A percentile compares a stretch with the other conserved stretches of the same genome.
These are phyloP conservation scores for Glossophaga mutica DNA, from an alignment of 2,797 vertebrate genomes.

Conservation along the genomic window DNA sequence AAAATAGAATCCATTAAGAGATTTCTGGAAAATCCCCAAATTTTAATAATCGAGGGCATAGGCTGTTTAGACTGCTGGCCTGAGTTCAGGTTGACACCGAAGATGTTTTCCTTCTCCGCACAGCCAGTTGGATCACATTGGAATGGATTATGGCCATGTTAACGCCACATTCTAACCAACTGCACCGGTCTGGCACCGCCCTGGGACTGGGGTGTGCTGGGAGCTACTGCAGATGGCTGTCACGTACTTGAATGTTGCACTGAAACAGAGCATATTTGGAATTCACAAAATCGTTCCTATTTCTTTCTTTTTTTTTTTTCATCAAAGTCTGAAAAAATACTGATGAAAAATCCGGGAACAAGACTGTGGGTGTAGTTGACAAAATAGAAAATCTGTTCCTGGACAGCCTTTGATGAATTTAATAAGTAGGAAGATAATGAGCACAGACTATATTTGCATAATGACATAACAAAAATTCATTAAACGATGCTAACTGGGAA, in stretches of 20 bases:
- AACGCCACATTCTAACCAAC: neutral
- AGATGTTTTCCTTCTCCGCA: neutral
- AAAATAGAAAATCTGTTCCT: constrained; percentile 65
- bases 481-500: neutral
- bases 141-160: neutral
- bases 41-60: neutral
- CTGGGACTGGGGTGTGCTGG: neutral
- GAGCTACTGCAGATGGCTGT: neutral
- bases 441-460: constrained; percentile 40
- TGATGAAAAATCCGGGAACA: constrained; percentile 43
- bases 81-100: neutral
- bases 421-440: constrained; percentile 53
- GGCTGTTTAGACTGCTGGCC: neutral
- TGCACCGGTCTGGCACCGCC: neutral
- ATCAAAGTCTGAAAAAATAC: constrained; percentile 41
- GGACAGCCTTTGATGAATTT: constrained; percentile 61
- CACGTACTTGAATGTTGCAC: neutral
- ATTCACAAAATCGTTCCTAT: constrained; percentile 29
- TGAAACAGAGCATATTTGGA: constrained; percentile 18
- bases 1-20: neutral
- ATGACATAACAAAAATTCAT: constrained; percentile 27
- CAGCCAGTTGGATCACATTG: neutral
- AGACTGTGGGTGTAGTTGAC: constrained; percentile 42
- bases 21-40: neutral
- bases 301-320: neutral